Base-by-base conservation (phyloP, 2,888 invertebrate species). In the Heteropelma amictum region DNA sequence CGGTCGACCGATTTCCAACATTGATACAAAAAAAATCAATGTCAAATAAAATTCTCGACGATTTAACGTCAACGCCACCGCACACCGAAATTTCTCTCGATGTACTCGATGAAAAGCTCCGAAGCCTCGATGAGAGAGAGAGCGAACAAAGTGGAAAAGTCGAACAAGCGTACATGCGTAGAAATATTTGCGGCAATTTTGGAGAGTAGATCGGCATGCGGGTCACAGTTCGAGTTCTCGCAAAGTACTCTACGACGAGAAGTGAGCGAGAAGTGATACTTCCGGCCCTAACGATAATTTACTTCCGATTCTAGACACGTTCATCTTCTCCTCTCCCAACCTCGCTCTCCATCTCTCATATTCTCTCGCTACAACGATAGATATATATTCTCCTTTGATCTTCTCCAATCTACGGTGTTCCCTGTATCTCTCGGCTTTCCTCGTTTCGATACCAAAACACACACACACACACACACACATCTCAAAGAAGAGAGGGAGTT, bases 221-320 rank as follows among this genome's bases (percentile, higher is more conserved):
- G 60, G 17, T 60, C 70, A 75, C 65, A 75, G 38, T 33, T 47
- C 40, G 61, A 71, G 38, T 74, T 51, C 35, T 42, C 45, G n/a
- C n/a, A n/a, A 14, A 26, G 23, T 38, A 58, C 40, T 40, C 7
- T 21, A 26, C 23, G 12, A 49, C 23, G n/a, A 42, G 42, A 42
- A 58, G 19, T 7, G 51, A 42, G 68, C 53, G 64, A 69, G 38
- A 51, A 64, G 40, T 49, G 71, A 71, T 75, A 75, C 71, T 71
- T 71, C 70, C 75, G 75, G 70, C 58, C 58, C 72, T 60, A 75
- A 61, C 72, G 77, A 76, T 79, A 79, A 79, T 77, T 77, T 76
- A 79, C 77, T 79, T 77, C 64, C 77, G 73, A 79, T 79, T 78
- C 78, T 12, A 68, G 35, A 63, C 78, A 78, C 78, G 78, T 75